Base-by-base conservation (phyloP, 1,140 invertebrate species). In the Halictus rubicundus region DNA sequence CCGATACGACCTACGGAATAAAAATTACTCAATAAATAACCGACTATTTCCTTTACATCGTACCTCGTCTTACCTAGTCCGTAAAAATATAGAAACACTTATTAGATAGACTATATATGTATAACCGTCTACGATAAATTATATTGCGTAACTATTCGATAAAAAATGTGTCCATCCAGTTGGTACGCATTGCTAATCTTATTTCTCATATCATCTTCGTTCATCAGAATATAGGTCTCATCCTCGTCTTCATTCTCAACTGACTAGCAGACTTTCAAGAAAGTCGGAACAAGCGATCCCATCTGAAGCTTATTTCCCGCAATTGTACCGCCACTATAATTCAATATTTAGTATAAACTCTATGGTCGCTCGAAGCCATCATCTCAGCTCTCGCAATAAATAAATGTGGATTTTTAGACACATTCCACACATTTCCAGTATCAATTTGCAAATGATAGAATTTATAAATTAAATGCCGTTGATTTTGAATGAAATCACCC, bases 11-110 rank as follows among this genome's bases (percentile, higher is more conserved):
- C 52, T 68, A 59, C 9, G 25, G 14, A 37, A 16, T 42, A 76
- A 16, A 37, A 68, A n/a, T 76, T 52, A n/a, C 27, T 37, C 49
- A 77, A 70, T 77, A 70, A 77, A 68, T 68, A 76, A 14, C 25
- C 21, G 39, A 32, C 39, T 46, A 46, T 19, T 39, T 46, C 21
- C 42, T 60, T 60, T 60, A 32, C 21, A 68, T 46, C 27, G 14
- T 9, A 52, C 6, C 14, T 16, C 0, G 5, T 8, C 12, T 21
- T 14, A 10, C 0, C 19, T 60, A 60, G 2, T 69, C 19, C 39
- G 19, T 32, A 46, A n/a, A 32, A 32, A 61, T 75, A 68, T 60
- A 32, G 39, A 68, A 12, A 59, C 21, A 42, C 21, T 75, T 46
- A 37, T 68, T 42, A 60, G 32, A 69, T 6, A 76, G 19, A 32